Evolutionary conservation across 2,888 invertebrate genomes (phyloP), one percentile per base, ranked within the genome.

Genomic region (Amphimallon solstitiale): DNA sequence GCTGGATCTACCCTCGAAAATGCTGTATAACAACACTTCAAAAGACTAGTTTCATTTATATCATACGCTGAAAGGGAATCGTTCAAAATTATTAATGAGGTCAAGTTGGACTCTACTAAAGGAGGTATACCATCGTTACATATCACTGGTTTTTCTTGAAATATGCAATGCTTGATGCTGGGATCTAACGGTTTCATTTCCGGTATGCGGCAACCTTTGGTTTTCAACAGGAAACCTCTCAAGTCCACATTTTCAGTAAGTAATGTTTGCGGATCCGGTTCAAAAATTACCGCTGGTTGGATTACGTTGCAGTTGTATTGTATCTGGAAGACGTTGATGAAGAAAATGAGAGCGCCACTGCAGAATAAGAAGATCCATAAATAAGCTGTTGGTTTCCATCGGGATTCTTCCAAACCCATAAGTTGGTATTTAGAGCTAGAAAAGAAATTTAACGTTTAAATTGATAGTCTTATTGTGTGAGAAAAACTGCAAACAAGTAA

Each of bases 191-290:
- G 86, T 70, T 86, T 84, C 73, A 91, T 80, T 1, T 85, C 85
- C 0, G 90, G 89, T 71, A 92, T 90, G 7, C 87, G 86, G 76
- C 91, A 91, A 17, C 91, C 91, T 66, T 84, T 81, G 6, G 88
- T 90, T 75, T 86, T 85, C 56, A 91, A 71, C 7, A 79, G 61
- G 60, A 76, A 73, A 2, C 70, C 71, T 40, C 67, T 69, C 64
- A 66, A 40, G 15, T 38, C 38, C 4, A 37, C 7, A n/a, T 71
- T 68, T n/a, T 38, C 40, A 2, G 6, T 4, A 0, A 14, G 19
- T 5, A 10, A 5, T 21, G 5, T 9, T 14, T 12, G 40, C 1
- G 14, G 23, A 1, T 35, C 40, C 1, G 14, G 38, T 12, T 62
- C 49, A 19, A 35, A 19, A 56, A 65, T 49, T 14, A 38, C 14